phyloP scores from a whole-genome alignment of 2,888 invertebrate species.

The Temnothorax ravouxi region DNA sequence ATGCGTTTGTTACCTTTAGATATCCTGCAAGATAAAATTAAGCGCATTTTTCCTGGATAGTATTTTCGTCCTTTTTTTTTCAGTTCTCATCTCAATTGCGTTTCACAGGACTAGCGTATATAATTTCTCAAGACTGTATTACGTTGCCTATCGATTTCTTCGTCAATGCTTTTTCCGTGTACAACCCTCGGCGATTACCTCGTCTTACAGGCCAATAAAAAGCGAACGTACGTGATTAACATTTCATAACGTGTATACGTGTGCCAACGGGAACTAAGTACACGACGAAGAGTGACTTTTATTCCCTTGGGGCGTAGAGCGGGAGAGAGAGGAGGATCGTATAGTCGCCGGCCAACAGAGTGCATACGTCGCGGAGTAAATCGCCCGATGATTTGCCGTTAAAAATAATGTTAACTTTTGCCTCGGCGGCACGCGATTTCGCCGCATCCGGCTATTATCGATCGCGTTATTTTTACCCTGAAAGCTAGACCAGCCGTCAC shows the following conservation, averaged over 20 bases:
- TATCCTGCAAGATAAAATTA: not conserved
- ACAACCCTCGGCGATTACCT: constrained; percentile 38
- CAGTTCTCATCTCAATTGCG: not conserved
- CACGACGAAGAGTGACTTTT: constrained; percentile 14
- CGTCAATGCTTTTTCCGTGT: not conserved
- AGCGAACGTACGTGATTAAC: constrained; percentile 43
- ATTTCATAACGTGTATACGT: constrained; percentile 51
- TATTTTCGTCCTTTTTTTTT: not conserved
- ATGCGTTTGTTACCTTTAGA: too few species aligned
- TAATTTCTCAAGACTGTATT: constrained; percentile 6
- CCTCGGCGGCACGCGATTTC: constrained; percentile 47
- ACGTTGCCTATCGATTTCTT: constrained; percentile 35
- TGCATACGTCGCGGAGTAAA: constrained; percentile 30
- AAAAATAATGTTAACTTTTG: constrained; percentile 56
- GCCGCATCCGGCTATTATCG: constrained; percentile 47
- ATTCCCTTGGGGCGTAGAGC: not conserved
- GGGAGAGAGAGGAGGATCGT: not conserved
- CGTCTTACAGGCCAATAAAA: constrained; percentile 45
- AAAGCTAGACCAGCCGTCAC: constrained; percentile 38
- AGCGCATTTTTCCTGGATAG: not conserved
- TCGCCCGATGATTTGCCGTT: constrained; percentile 50
- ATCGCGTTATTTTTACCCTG: constrained; percentile 51
- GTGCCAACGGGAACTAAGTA: constrained; percentile 52
- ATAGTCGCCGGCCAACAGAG: not conserved
- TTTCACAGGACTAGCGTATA: not conserved